Base-by-base conservation (phyloP, 2,113 vertebrate genomes). In the Dicaeum eximium region DNA sequence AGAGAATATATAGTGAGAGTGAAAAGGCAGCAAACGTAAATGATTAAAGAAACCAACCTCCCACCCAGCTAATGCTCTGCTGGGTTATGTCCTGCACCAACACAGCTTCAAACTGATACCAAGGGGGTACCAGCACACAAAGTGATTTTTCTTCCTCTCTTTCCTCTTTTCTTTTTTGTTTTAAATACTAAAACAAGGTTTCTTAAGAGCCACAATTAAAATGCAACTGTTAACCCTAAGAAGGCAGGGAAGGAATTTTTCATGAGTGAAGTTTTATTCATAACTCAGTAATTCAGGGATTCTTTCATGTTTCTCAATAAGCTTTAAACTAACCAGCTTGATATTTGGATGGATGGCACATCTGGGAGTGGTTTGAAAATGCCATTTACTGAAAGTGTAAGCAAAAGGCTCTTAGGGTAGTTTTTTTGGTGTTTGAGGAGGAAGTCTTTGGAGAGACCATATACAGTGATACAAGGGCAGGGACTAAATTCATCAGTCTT, bases 21-120 rank as follows among this genome's bases (percentile, higher is more conserved):
- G 64, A 86, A 95, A 89, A 94, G 75, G 77, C n/a, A 84, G 72
- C 58, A 86, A 93, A 88, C 2, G 6, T 80, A 67, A 75, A 85
- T 37, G 13, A 75, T 21, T 81, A 70, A 95, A 96, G 57, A 60
- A 92, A 91, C 88, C 42, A 94, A 58, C 38, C 60, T 90, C 83
- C 73, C 66, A 77, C 70, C 18, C 66, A 58, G 85, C 71, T 56
- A 86, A 72, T 3, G 16, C n/a, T 91, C 51, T 65, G 72, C 86
- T 51, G 72, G 33, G 27, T 88, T 88, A 64, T 47, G 13, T 21
- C 53, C 65, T 70, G 48, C 85, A 83, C 38, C 7, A 35, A 73
- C 67, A 93, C 47, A 69, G 73, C 33, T 92, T 56, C 88, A 71
- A 91, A 96, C 33, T 66, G 71, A 93, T 88, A 92, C 79, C 90